Base-by-base conservation (phyloP, 2,888 invertebrate species). In the Lordiphosa andalusiaca region DNA sequence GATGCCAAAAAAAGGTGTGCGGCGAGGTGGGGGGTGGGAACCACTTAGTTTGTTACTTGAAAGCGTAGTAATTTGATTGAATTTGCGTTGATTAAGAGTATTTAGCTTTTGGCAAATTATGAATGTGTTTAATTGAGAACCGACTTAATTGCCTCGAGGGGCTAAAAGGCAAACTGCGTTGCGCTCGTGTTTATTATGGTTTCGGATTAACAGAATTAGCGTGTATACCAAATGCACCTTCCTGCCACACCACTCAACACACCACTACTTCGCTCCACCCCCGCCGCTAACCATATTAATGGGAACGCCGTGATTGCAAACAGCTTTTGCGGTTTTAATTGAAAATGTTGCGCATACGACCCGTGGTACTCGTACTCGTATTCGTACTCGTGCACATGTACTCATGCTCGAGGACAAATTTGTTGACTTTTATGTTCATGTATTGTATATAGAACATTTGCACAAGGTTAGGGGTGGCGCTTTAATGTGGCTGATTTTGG, bases 31-130 rank as follows among this genome's bases (percentile, higher is more conserved):
- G 23, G 1, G 5, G 6, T 5, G 13, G 12, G 37, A 35, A 37
- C 40, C 50, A 57, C 67, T 65, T 60, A 41, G 54, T 61, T 59
- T 64, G 60, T 50, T 57, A 69, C 71, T 60, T 66, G 69, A 73
- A 67, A 71, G 74, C 78, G 82, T 66, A 58, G 67, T 76, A 84
- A 73, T 82, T 84, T 82, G 73, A 81, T 81, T 84, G 73, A 80
- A 78, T 84, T 81, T 78, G 66, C 73, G 68, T 71, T 75, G 83
- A 84, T 84, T 78, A 82, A 74, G 72, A 69, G 67, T 74, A 76
- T 82, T 76, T 76, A 68, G 76, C 85, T 70, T 56, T 68, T 68
- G 73, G 84, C 69, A 73, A 73, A 71, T 82, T 84, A 84, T 82
- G 65, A 69, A 72, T 72, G 82, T 71, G 64, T 66, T 66, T 68